Conservation (phyloP, 2,797 vertebrate genomes). For the Eurystomus glaucurus region DNA sequence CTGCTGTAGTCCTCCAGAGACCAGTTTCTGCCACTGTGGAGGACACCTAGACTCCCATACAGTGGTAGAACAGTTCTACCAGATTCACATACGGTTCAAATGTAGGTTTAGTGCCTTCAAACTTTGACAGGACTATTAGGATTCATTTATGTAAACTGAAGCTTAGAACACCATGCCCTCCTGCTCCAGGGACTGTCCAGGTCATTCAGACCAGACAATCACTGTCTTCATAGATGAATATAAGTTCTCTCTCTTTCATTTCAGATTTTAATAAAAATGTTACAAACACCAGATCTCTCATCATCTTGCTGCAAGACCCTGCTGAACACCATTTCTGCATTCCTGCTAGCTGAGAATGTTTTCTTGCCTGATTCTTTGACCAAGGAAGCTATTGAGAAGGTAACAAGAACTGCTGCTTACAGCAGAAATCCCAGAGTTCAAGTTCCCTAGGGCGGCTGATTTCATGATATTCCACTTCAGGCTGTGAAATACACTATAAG, state of each 20-base stretch:
- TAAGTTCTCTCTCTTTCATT: slow-evolving; percentile 22
- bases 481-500: neutral
- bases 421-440: neutral
- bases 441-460: neutral
- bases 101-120: neutral
- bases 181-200: neutral
- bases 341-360: slow-evolving; percentile 91
- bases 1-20: neutral
- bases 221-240: neutral
- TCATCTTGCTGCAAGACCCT: slow-evolving; percentile 86
- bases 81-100: neutral
- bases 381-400: slow-evolving; percentile 89
- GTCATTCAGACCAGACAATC: neutral
- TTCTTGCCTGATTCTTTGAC: slow-evolving; percentile 84
- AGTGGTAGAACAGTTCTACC: neutral
- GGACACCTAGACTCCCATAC: neutral
- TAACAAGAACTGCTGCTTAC: slow-evolving; percentile 54
- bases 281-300: slow-evolving; percentile 81
- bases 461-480: neutral
- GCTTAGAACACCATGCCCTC: neutral
- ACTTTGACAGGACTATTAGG: neutral
- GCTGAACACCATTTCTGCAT: slow-evolving; percentile 88
- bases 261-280: slow-evolving; percentile 86
- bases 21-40: neutral
- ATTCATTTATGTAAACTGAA: neutral